phyloP scores from a whole-genome alignment of 2,113 vertebrate species.

The human region DNA sequence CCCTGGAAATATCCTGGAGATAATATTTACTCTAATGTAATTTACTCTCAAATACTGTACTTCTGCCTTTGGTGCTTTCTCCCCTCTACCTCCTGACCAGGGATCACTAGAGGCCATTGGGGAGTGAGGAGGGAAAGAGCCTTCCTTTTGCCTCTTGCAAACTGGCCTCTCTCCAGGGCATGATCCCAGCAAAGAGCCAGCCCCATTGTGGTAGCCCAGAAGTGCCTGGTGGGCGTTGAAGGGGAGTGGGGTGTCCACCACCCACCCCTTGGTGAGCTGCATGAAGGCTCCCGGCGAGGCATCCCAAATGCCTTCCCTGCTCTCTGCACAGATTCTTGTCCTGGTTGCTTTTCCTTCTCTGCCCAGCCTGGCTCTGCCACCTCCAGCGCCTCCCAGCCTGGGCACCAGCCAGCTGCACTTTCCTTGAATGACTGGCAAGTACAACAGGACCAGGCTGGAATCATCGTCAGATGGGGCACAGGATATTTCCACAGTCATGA shows the following conservation, averaged over 20 bases:
- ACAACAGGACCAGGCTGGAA: neutral
- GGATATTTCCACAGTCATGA: neutral
- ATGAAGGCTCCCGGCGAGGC: accelerated
- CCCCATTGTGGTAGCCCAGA: neutral
- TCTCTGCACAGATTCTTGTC: neutral
- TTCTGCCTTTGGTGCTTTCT: neutral
- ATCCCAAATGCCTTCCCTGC: neutral
- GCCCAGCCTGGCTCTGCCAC: neutral
- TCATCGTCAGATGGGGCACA: neutral
- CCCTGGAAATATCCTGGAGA: neutral
- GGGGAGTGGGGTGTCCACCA: neutral
- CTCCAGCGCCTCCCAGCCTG: neutral
- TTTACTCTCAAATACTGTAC: too few relatives aligned
- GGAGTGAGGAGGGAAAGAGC: neutral
- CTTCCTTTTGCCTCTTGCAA: neutral
- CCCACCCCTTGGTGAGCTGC: neutral
- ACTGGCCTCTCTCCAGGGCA: neutral
- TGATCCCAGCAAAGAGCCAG: neutral
- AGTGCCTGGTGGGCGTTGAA: neutral
- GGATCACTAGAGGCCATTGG: neutral
- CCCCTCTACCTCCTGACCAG: too few relatives aligned
- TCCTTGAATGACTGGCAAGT: neutral
- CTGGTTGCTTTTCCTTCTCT: neutral
- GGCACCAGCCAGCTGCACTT: neutral
- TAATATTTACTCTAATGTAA: too few relatives aligned